Evolutionary conservation across 2,113 vertebrate species (phyloP).

Genomic region (Mustela lutreola): DNA sequence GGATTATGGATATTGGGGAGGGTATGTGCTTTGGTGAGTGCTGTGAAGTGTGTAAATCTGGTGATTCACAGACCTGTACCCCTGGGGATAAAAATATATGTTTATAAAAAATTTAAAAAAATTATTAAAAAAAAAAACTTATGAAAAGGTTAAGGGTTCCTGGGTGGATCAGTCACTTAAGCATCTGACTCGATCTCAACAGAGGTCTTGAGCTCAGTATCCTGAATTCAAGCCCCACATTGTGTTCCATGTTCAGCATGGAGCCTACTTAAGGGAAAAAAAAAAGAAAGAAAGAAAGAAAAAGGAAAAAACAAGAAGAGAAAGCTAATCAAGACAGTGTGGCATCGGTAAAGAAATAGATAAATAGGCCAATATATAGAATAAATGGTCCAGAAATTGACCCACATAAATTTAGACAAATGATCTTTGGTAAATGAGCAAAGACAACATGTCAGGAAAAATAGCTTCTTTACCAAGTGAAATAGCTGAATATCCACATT

Average conservation of each 20-base stretch:
- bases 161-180: neutral
- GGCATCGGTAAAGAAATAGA: neutral
- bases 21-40: no score
- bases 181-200: neutral
- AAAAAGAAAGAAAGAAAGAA: no score
- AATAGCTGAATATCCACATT: neutral
- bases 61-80: no score
- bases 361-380: neutral
- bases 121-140: neutral
- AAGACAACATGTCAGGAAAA: neutral
- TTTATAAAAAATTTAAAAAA: no score
- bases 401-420: neutral
- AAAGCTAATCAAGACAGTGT: neutral
- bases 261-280: no score
- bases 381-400: neutral
- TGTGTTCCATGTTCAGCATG: no score
- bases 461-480: neutral
- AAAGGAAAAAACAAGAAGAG: neutral
- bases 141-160: neutral
- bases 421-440: neutral
- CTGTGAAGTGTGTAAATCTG: no score
- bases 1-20: no score
- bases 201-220: neutral
- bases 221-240: neutral
- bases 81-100: no score